These are phyloP conservation scores for Sturnira hondurensis DNA, from an alignment of 2,113 vertebrate species.

Conservation along the genomic window DNA sequence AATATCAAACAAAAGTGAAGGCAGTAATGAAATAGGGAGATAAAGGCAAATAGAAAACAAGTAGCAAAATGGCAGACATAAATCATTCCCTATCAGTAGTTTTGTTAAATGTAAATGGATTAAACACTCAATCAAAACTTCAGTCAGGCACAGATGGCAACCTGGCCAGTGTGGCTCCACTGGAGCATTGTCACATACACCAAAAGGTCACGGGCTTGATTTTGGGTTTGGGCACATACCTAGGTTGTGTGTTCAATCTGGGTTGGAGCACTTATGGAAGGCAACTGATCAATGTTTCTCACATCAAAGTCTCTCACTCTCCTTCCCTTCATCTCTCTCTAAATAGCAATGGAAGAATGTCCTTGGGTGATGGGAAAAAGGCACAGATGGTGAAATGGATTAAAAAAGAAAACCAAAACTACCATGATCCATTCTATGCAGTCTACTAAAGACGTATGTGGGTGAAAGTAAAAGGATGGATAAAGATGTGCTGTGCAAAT, in stretches of 20 bases:
- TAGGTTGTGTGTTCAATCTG: no score
- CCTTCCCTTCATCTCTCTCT: no score
- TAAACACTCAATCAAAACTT: neutral
- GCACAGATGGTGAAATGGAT: neutral
- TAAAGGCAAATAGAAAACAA: neutral
- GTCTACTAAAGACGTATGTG: neutral
- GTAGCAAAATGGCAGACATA: neutral
- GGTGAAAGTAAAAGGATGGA: neutral
- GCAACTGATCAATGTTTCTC: no score
- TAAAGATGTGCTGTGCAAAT: neutral
- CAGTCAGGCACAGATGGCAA: neutral
- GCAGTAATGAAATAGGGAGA: neutral
- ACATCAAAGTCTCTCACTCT: no score
- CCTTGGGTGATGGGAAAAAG: no score
- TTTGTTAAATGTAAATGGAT: slow-evolving; percentile 4
- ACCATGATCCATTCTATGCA: neutral
- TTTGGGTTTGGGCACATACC: no score
- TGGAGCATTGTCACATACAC: no score
- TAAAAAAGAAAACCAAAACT: neutral
- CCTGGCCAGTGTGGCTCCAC: no score
- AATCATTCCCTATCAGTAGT: neutral
- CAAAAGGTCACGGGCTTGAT: no score
- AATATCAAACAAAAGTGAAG: neutral
- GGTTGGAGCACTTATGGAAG: no score
- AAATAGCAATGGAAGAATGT: no score